Conservation (phyloP, 2,113 vertebrate species). For the Peucedramus taeniatus region DNA sequence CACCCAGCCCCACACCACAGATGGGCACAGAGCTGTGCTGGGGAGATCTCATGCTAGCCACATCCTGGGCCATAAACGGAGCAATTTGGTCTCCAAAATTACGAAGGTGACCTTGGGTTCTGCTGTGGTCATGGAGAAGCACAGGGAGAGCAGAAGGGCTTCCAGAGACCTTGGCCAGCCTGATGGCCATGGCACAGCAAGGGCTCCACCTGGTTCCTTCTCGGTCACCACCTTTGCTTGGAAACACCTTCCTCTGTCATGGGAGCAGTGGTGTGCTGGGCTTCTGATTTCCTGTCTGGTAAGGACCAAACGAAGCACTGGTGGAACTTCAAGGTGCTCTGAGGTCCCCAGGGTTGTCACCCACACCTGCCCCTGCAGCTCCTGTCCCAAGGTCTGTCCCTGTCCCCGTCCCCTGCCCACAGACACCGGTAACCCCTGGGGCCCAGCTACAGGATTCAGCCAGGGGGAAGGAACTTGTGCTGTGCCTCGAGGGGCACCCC, state of each 20-base stretch:
- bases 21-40: rapidly evolving
- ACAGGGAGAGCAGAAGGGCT: background rate
- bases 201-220: background rate
- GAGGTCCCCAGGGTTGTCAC: background rate
- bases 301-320: rapidly evolving
- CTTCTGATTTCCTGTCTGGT: background rate
- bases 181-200: rapidly evolving
- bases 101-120: background rate
- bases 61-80: rapidly evolving
- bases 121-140: background rate
- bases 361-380: background rate
- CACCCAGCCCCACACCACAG: background rate
- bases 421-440: rapidly evolving
- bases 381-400: background rate
- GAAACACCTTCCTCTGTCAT: background rate
- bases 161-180: background rate
- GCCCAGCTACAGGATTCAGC: background rate
- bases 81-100: background rate
- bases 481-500: background rate
- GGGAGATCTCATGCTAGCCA: background rate
- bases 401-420: background rate
- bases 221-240: rapidly evolving
- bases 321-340: background rate
- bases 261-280: background rate
- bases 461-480: background rate